Evolutionary conservation across 2,888 invertebrate genomes (phyloP).

Genomic region (Lasioglossum leucozonium): DNA sequence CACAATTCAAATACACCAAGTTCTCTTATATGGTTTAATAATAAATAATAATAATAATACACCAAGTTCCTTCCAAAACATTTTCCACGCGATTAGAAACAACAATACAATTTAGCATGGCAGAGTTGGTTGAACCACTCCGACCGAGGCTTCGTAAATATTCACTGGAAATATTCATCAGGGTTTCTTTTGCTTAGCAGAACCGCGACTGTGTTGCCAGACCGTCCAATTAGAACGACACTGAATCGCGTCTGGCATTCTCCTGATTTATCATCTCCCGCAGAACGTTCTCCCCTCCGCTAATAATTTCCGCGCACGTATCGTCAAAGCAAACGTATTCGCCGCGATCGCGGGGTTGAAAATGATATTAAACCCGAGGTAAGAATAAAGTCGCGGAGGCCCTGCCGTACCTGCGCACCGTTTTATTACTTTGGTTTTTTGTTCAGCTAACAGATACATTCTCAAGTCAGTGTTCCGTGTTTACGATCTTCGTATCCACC

Average conservation of each 20-base stretch:
- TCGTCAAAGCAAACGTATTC: neutral
- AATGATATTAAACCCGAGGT: slow-evolving; percentile 33
- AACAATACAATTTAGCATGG: neutral
- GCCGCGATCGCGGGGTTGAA: slow-evolving; percentile 1
- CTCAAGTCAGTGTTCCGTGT: slow-evolving; percentile 32
- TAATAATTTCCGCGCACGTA: slow-evolving; percentile 27
- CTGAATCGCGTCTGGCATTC: slow-evolving; percentile 8
- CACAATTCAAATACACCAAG: too few species aligned
- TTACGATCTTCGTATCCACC: slow-evolving; percentile 36
- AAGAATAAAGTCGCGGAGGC: slow-evolving; percentile 24
- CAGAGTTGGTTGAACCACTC: too few species aligned
- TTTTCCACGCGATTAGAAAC: neutral
- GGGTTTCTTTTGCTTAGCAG: neutral
- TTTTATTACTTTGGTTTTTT: slow-evolving; percentile 39
- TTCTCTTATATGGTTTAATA: too few species aligned
- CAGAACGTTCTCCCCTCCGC: neutral
- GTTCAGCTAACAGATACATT: slow-evolving; percentile 26
- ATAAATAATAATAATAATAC: too few species aligned
- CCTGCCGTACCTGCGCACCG: neutral
- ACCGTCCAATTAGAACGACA: slow-evolving; percentile 37
- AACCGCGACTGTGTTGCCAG: neutral
- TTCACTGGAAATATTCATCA: slow-evolving; percentile 3
- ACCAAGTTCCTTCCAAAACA: too few species aligned
- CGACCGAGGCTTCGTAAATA: neutral
- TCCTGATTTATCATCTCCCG: slow-evolving; percentile 26